Base-by-base conservation (phyloP, 2,888 invertebrate species). In the Polia nebulosa region DNA sequence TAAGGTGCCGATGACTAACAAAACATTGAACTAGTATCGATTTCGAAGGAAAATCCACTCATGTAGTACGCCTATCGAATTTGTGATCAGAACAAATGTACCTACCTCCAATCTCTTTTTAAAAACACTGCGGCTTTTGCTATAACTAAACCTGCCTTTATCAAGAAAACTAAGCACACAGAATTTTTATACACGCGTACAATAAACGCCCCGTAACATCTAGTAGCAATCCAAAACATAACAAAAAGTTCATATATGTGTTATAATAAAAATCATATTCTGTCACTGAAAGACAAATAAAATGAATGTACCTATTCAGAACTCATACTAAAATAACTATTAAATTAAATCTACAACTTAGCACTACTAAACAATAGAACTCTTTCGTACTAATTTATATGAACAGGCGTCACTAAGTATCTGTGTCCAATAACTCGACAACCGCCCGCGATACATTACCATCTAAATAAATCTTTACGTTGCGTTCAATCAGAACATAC, bases 401-500 rank as follows among this genome's bases (percentile, higher is more conserved):
- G 39, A 70, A 27, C 58, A n/a, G 53, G 32, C 47, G 53, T 49
- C 70, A 53, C 36, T 22, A 20, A 22, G 41, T 57, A 61, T 34
- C 36, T 39, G 32, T 20, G 47, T 22, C 44, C n/a, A 45, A 36
- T n/a, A 53, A 27, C 53, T 55, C 55, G 34, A 49, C 27, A 3
- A 6, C 36, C 25, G 20, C 44, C 25, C n/a, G 6, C 47, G 32
- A 51, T 53, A 62, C 36, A 74, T 74, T 71, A 58, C 57, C 47
- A 63, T 59, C 53, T 27, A 2, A 72, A 74, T 74, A 72, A 78
- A 72, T 78, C 78, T 72, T 47, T 15, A 44, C n/a, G 13, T 15
- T 34, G 44, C 27, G 25, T 58, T 77, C 13, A 58, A 62, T 72
- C 78, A 55, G 32, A 5, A 25, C 57, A 52, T 8, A 1, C 1